Percentiles rank a stretch among this genome's conserved stretches.
Conservation (phyloP, 1,140 invertebrate genomes). For the Saccostrea glomerata region DNA sequence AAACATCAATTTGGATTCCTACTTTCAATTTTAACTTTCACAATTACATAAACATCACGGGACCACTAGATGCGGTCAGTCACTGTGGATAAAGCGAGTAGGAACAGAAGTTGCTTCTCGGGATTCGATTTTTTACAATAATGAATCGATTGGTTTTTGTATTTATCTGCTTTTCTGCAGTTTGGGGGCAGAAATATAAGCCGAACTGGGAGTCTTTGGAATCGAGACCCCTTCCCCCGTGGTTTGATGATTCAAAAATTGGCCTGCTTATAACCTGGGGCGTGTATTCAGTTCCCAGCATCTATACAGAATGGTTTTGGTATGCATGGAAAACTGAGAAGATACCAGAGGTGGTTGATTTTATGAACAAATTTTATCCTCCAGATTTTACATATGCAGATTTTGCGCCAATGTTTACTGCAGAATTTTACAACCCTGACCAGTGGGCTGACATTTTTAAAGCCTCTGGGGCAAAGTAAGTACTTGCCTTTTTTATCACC, state of each 20-base stretch:
- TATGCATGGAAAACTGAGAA: constrained; percentile 39
- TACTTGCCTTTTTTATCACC: constrained; percentile 39
- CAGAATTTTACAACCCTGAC: constrained; percentile 71
- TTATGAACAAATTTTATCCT: constrained; percentile 73
- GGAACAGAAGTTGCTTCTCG: too few relatives aligned
- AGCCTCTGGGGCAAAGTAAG: constrained; percentile 73
- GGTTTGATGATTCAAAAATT: constrained; percentile 79
- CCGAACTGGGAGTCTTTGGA: constrained; percentile 78
- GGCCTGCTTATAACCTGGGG: constrained; percentile 80
- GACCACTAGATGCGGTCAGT: neutral
- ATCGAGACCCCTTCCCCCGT: constrained; percentile 75
- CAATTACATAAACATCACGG: neutral
- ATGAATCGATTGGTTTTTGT: neutral
- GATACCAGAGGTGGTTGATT: constrained; percentile 41
- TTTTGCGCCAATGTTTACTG: constrained; percentile 72
- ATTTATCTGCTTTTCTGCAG: neutral
- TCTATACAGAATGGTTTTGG: constrained; percentile 57
- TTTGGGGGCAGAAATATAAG: constrained; percentile 40
- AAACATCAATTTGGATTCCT: too few relatives aligned
- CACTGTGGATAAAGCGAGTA: neutral
- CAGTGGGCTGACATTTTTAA: constrained; percentile 74
- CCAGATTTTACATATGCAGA: constrained; percentile 74
- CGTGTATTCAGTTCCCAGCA: constrained; percentile 78
- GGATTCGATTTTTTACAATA: neutral
- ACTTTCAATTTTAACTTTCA: neutral